Evolutionary conservation across 2,888 invertebrate species (phyloP).

Genomic region (Rhynchonema sp.): DNA sequence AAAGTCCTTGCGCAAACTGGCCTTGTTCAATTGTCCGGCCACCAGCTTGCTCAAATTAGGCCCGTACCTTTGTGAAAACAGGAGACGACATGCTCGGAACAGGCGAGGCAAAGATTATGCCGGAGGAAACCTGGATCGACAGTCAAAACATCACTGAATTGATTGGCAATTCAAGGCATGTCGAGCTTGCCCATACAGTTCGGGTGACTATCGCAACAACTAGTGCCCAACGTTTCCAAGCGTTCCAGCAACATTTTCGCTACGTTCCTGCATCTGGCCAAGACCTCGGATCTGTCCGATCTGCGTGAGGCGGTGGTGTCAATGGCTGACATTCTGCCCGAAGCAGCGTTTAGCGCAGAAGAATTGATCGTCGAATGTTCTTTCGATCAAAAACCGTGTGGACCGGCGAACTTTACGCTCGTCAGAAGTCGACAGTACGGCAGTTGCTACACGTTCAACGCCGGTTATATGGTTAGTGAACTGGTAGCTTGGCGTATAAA

Average conservation of each 20-base stretch:
- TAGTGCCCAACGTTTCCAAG: not conserved
- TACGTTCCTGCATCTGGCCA: not conserved
- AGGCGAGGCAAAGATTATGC: not conserved
- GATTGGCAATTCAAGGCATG: not conserved
- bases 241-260: conserved; percentile 11
- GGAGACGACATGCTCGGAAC: not conserved
- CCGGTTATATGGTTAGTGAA: too few species aligned
- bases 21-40: too few species aligned
- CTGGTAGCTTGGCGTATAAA: too few species aligned
- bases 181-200: too few species aligned
- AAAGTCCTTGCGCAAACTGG: too few species aligned
- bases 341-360: not conserved
- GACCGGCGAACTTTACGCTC: not conserved
- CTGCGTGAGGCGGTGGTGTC: not conserved
- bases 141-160: not conserved
- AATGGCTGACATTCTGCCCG: not conserved
- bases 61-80: too few species aligned
- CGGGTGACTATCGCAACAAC: too few species aligned
- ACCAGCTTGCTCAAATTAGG: too few species aligned
- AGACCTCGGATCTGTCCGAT: not conserved
- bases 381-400: not conserved
- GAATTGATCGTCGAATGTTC: not conserved
- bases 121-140: not conserved
- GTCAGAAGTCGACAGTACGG: not conserved
- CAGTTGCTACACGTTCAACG: not conserved